Percentiles rank a stretch among this genome's conserved stretches.
These are phyloP conservation scores for Oreocharis arfaki DNA, from an alignment of 2,113 vertebrate genomes.

Conservation along the genomic window DNA sequence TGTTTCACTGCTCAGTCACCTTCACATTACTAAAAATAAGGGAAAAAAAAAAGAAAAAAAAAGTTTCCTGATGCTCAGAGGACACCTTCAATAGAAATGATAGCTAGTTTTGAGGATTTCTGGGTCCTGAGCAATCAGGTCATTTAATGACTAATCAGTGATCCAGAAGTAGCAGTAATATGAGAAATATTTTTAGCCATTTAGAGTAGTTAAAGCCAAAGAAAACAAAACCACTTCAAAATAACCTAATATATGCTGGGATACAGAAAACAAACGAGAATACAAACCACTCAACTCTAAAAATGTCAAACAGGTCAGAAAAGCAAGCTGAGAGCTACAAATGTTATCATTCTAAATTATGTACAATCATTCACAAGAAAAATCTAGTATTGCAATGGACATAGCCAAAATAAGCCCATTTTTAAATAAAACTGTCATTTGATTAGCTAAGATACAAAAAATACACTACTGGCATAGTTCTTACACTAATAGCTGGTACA, in stretches of 20 bases:
- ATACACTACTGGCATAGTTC: background rate
- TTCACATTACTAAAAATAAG: background rate
- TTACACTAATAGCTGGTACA: background rate
- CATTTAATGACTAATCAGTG: background rate
- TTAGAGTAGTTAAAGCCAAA: background rate
- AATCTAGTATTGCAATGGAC: background rate
- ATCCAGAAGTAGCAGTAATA: background rate
- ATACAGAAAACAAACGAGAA: background rate
- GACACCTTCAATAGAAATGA: background rate
- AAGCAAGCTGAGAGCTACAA: background rate
- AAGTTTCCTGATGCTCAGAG: background rate
- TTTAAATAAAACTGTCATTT: background rate
- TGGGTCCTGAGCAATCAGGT: background rate
- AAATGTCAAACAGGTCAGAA: background rate
- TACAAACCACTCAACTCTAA: background rate
- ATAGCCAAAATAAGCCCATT: background rate
- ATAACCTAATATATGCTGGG: background rate
- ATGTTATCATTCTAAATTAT: background rate
- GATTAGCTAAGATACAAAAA: background rate
- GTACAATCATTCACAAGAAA: background rate
- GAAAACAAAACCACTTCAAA: background rate
- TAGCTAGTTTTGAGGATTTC: background rate
- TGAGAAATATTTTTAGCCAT: background rate
- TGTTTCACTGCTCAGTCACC: background rate
- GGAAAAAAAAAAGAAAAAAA: accelerated